Percentiles rank a stretch among this genome's conserved stretches.
These are phyloP conservation scores for Pandion haliaetus DNA, from an alignment of 2,113 vertebrate genomes.

Conservation along the genomic window DNA sequence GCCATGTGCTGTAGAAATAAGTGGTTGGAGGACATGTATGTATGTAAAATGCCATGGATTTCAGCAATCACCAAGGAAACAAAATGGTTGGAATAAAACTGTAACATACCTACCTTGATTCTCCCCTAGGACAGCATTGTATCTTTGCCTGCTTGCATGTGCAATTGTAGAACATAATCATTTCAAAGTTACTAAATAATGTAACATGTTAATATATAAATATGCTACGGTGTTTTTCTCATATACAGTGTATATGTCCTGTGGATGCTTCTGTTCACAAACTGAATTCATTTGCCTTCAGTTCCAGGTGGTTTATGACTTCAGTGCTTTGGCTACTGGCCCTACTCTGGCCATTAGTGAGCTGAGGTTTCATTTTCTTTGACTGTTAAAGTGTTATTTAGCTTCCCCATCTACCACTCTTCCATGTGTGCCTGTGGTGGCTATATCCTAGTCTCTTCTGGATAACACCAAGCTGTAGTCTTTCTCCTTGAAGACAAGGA, in stretches of 20 bases:
- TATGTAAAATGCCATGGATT: neutral
- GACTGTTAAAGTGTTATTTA: neutral
- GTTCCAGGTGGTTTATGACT: neutral
- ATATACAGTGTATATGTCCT: accelerated
- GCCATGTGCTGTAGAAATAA: neutral
- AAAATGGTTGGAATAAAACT: neutral
- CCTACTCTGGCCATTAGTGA: neutral
- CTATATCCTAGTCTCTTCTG: too few relatives aligned
- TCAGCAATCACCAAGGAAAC: neutral
- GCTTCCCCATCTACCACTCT: neutral
- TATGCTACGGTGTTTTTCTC: too few relatives aligned
- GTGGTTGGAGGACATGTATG: neutral
- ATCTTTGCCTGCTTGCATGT: neutral
- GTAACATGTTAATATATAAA: too few relatives aligned
- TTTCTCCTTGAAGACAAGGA: neutral
- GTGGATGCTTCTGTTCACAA: neutral
- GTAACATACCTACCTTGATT: neutral
- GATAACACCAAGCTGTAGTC: too few relatives aligned
- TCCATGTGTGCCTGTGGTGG: too few relatives aligned
- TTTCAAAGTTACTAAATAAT: neutral
- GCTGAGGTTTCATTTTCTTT: neutral
- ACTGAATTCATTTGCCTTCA: neutral
- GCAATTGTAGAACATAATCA: too few relatives aligned
- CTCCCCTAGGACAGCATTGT: neutral
- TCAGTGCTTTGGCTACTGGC: neutral